Base-by-base conservation (phyloP, 1,140 invertebrate species). In the Psilanteris sp. region DNA sequence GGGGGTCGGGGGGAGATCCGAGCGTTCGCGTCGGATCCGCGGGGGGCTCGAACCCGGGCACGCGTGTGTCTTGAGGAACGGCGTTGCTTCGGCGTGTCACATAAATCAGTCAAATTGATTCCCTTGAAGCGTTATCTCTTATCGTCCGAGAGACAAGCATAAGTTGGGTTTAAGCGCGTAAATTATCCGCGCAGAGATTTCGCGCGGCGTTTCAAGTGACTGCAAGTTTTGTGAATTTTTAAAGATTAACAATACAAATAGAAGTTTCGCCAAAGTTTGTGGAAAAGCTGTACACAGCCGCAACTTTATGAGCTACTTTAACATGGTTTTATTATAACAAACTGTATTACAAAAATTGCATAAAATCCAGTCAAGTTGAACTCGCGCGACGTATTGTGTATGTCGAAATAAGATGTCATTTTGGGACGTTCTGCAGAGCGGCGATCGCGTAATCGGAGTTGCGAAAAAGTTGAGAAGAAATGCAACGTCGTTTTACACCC, bases 161-260 rank as follows among this genome's bases (percentile, higher is more conserved):
- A 3, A 5, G n/a, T 5, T 5, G 1, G 3, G 14, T 46, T 29
- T 11, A 50, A 34, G 11, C 16, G 8, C 20, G 48, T 24, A 37
- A 37, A 39, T 37, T 31, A 44, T 59, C 18, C 11, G 26, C 36
- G 29, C 18, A 26, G 20, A 34, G 14, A 34, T 44, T 34, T 10
- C 48, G 2, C 16, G 16, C 36, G 41, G 31, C 26, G 24, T 55
- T 39, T 39, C 27, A 6, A 27, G 14, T 5, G 1, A 29, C 11
- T 31, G 2, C 2, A 20, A 41, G 24, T 41, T 55, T 27, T 16
- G 0, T 8, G n/a, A 9, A 20, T 37, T 61, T 46, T 46, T 44
- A 26, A 46, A 46, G 39, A 61, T 61, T 59, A 59, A 36, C 27
- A 34, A 34, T 59, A 59, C 41, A 46, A 44, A 46, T 34, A 61